Base-by-base conservation (phyloP, 30 jellyfish, hydroid and myxozoan genomes). In the Mastigias papua region DNA sequence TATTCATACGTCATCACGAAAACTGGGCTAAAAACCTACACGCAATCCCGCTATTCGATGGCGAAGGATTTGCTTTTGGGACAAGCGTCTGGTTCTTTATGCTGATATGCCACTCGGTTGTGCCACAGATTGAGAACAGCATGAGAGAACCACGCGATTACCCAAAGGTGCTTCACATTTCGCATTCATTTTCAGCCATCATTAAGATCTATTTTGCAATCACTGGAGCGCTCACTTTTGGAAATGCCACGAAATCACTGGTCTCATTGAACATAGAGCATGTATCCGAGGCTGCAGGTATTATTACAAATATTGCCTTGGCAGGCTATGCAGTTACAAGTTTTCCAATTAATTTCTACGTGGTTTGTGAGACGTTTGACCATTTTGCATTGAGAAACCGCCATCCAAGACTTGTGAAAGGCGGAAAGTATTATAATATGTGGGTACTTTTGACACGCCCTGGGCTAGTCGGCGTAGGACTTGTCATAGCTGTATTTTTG, bases 181-280 rank as follows among this genome's bases (percentile, higher is more conserved):
- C 95, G 9, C 86, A 31, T 29, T 5, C 61, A 11, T 50, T 70
- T 32, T 57, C 92, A 7, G 48, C 90, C 10, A 21, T 84, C 28
- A 57, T 74, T 68, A 91, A 91, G 35, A 58, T 70, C 15, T 62
- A 71, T 22, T 76, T 91, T 23, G 97, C 89, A 0, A 31, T 84
- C 32, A 50, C 83, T 23, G 97, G 95, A 21, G 94, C 92, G 8
- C 76, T 83, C 33, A 73, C 97, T 26, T 91, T 82, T 91, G 97
- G 97, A 21, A 31, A 20, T 10, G 69, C 37, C 21, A 84, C 95
- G 27, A 67, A 80, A 48, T 82, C 82, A 1, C 76, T 77, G 22
- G 95, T 77, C 29, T 50, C 93, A 32, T 16, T 73, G 69, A 91
- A 91, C 75, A 57, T 67, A 30, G 76, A 42, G 69, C 37, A 48